Base-by-base conservation (phyloP, 2,113 vertebrate species). In the Dasyurus viverrinus region DNA sequence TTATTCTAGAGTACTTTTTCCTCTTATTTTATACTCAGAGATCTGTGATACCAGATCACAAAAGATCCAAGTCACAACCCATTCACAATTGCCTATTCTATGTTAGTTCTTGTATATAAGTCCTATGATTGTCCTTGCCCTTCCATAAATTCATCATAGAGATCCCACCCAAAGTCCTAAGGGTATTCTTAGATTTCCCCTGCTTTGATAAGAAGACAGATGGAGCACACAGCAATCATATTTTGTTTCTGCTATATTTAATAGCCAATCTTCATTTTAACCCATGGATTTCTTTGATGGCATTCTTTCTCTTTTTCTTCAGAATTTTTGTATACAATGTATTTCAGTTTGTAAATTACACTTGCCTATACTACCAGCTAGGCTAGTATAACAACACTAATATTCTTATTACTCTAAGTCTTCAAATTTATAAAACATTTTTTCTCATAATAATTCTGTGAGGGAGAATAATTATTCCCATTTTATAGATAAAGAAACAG, bases 331-430 rank as follows among this genome's bases (percentile, higher is more conserved):
- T 42, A n/a, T n/a, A n/a, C n/a, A n/a, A 76, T 42, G 16, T 42
- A 8, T 84, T 84, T 84, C 36, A 89, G 52, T 68, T 92, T 97
- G 96, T 90, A 97, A 93, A 97, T 47, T 90, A 91, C 26, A 95
- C 48, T 94, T 97, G 93, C 0, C 0, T 93, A 96, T 53, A 90
- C 53, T 50, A 52, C 94, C 96, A 94, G 95, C 92, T 93, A 27
- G 84, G 97, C 91, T 89, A 92, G 89, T 92, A 93, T 0, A 48
- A 60, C 50, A 92, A 42, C 2, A 84, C 6, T 8, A 84, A 42
- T 5, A 42, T 84, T 84, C 36, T 42, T 84, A 23, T 84, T 84
- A 42, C 1, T 84, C 19, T 84, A 42, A 36, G 36, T 0, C 30
- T 68, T 36, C 22, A n/a, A 84, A 5, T 2, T 84, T 84, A 42